phyloP scores from a whole-genome alignment of 2,113 vertebrate genomes.

The Guaruba guarouba region DNA sequence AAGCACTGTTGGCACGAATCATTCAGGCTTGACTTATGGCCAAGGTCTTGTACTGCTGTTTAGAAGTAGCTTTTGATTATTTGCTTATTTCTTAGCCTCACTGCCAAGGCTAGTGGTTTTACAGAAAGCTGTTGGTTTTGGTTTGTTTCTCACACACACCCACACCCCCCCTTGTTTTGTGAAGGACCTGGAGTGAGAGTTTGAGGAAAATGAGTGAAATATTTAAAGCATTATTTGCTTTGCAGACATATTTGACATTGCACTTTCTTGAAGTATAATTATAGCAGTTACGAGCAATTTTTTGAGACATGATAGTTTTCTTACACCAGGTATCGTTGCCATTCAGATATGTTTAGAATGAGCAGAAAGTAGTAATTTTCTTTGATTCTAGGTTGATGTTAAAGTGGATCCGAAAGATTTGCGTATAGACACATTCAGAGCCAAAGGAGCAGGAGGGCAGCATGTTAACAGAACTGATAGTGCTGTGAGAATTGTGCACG shows the following conservation, averaged over 20 bases:
- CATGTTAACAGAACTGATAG: constrained; percentile 95
- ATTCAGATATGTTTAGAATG: not conserved
- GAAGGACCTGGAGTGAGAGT: not conserved
- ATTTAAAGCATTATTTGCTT: not conserved
- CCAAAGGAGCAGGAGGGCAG: constrained; percentile 90
- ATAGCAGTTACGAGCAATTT: not conserved
- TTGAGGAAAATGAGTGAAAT: not conserved
- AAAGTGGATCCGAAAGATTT: constrained; percentile 86
- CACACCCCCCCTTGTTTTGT: not conserved
- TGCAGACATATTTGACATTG: not conserved
- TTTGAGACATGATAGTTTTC: not conserved
- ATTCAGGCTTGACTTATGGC: not conserved
- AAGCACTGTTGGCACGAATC: not conserved
- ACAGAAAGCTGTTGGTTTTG: not conserved
- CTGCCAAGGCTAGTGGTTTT: not conserved
- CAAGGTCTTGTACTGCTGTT: not conserved
- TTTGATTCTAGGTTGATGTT: constrained; percentile 80
- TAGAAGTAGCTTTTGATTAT: not conserved
- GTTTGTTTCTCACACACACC: not conserved
- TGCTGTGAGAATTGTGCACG: constrained; percentile 88
- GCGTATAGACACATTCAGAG: constrained; percentile 89
- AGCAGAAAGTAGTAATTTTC: not conserved
- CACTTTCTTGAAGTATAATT: not conserved
- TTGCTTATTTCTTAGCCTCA: not conserved
- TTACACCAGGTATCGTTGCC: not conserved